These are phyloP conservation scores for Notolepis coatsorum DNA, from an alignment of 2,797 vertebrate species.

Conservation along the genomic window DNA sequence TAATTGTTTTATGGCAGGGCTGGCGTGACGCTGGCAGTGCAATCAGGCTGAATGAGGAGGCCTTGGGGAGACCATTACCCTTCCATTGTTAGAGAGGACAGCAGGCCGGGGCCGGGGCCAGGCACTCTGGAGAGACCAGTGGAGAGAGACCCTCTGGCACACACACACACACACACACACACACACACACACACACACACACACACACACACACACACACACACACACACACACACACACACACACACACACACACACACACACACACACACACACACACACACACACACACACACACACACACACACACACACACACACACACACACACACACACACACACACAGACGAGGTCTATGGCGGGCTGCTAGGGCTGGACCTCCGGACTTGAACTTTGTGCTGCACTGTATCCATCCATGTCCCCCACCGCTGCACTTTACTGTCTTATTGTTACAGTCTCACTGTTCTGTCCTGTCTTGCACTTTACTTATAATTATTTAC, in stretches of 20 bases:
- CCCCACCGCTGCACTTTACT: too few species aligned
- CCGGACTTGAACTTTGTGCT: too few species aligned
- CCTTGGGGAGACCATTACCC: slow-evolving; percentile 86
- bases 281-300: slow-evolving; percentile 31
- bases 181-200: too few species aligned
- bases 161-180: too few species aligned
- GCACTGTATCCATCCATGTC: too few species aligned
- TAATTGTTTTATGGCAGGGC: slow-evolving; percentile 85
- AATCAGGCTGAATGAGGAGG: slow-evolving; percentile 84
- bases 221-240: slow-evolving; percentile 22
- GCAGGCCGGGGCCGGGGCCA: slow-evolving; percentile 71
- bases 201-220: slow-evolving; percentile 20
- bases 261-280: not conserved
- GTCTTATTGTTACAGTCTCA: too few species aligned
- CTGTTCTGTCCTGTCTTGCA: too few species aligned
- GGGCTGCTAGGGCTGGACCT: too few species aligned
- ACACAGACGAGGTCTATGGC: too few species aligned
- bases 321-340: slow-evolving; percentile 2
- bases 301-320: slow-evolving; percentile 16
- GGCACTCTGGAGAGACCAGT: slow-evolving; percentile 64
- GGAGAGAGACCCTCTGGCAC: slow-evolving; percentile 62
- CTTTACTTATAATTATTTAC: too few species aligned
- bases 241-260: too few species aligned
- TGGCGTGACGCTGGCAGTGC: slow-evolving; percentile 79
- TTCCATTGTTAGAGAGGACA: slow-evolving; percentile 86